These are phyloP conservation scores for Steinernema carpocapsae DNA, from an alignment of 2,888 invertebrate species.

Conservation along the genomic window DNA sequence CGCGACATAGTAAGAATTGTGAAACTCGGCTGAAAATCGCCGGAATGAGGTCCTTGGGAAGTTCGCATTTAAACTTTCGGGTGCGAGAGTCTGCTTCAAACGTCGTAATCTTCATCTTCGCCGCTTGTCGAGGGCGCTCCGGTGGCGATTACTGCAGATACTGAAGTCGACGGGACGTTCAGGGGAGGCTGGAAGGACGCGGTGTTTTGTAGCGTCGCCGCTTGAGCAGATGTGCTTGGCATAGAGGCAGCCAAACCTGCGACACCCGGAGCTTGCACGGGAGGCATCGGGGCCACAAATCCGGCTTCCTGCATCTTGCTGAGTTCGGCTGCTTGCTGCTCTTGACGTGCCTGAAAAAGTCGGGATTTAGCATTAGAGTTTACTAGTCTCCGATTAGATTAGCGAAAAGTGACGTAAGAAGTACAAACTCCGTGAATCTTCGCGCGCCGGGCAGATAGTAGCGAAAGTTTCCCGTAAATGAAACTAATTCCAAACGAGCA, in stretches of 20 bases:
- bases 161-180: neutral
- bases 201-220: neutral
- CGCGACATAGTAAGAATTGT: neutral
- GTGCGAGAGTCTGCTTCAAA: neutral
- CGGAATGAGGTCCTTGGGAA: neutral
- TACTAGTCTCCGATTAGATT: too few species aligned
- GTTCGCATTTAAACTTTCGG: neutral
- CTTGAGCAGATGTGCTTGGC: neutral
- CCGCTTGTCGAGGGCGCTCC: neutral
- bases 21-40: neutral
- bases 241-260: neutral
- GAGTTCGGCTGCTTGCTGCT: slow-evolving; percentile 17
- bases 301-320: slow-evolving; percentile 27
- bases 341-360: slow-evolving; percentile 27
- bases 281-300: neutral
- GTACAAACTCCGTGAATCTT: too few species aligned
- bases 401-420: too few species aligned
- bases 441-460: neutral
- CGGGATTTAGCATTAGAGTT: neutral
- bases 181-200: neutral
- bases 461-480: neutral
- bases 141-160: neutral
- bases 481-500: neutral
- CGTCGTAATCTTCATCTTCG: slow-evolving; percentile 31
- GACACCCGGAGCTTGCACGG: too few species aligned